Base-by-base conservation (phyloP, 2,797 vertebrate species). In the Remorina albescens region DNA sequence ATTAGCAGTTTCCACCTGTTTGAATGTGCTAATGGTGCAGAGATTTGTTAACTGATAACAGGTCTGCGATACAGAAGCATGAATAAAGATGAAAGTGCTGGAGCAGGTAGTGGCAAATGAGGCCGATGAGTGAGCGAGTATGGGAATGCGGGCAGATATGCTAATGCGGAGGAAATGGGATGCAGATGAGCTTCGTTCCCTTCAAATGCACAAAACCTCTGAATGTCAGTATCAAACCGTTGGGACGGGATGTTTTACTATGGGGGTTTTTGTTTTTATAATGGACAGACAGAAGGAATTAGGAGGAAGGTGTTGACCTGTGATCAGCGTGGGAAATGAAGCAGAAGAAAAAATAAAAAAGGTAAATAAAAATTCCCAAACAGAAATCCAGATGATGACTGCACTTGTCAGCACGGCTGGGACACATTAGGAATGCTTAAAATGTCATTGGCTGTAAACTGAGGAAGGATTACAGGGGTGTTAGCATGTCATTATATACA, bases 11-110 rank as follows among this genome's bases (percentile, higher is more conserved):
- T 47, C 68, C 61, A 85, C 82, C 68, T 80, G 81, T 82, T 75
- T 83, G 80, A 80, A 80, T 81, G 84, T 65, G 63, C 76, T 84
- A 83, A 91, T 84, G 80, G 41, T 1, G 16, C 64, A 36, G 61
- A 71, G 76, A 90, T 90, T 71, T 85, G 85, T 86, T 84, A 78
- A 80, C 67, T 74, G 82, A 91, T 89, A 83, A 87, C 39, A 76
- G 81, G 79, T 82, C 57, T 85, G 66, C 2, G 2, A 78, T 74
- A 71, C 74, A 74, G 65, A 47, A 55, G 71, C 63, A 89, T 86
- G 86, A 88, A 90, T 89, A 89, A 85, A 89, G 83, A 90, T 86
- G 77, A 74, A 86, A 74, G 75, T 76, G 80, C 50, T 13, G 25
- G 62, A 81, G 86, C 81, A 85, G 86, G 82, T 80, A 80, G 67